Conservation (phyloP, 1,140 invertebrate species). For the Drosophila gunungcola region DNA sequence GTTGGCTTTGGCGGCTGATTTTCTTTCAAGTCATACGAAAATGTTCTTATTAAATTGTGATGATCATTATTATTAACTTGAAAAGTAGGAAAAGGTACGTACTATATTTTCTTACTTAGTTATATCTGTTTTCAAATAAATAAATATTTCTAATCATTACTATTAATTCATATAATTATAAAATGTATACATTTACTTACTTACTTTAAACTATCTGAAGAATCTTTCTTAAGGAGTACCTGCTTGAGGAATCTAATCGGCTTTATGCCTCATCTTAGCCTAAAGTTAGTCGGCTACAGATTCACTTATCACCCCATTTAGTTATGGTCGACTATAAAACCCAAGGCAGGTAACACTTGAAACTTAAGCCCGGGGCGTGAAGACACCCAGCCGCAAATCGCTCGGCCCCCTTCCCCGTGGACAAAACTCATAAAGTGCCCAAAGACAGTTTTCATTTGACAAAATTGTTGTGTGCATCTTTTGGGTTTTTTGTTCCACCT, state of each 20-base stretch:
- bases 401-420: conserved; percentile 2
- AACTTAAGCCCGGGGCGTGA: conserved; percentile 54
- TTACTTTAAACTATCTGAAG: too few relatives aligned
- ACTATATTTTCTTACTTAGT: too few relatives aligned
- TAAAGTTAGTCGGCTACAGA: conserved; percentile 1
- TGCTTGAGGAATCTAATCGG: neutral
- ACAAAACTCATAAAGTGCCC: conserved; percentile 29
- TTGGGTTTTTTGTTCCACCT: conserved; percentile 81
- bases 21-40: neutral
- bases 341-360: conserved; percentile 33
- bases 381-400: conserved; percentile 46
- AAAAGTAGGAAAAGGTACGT: too few relatives aligned
- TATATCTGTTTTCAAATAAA: neutral
- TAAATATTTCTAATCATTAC: neutral
- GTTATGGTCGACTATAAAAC: conserved; percentile 33
- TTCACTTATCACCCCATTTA: conserved; percentile 48
- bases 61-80: too few relatives aligned
- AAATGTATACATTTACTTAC: too few relatives aligned
- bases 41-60: too few relatives aligned
- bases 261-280: neutral
- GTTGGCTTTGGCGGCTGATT: conserved; percentile 11
- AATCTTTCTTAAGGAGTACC: neutral
- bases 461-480: conserved; percentile 68
- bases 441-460: conserved; percentile 75
- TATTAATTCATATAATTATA: too few relatives aligned